These are phyloP conservation scores for Bathynomus jamesi DNA, from an alignment of 1,140 invertebrate genomes.

Conservation along the genomic window DNA sequence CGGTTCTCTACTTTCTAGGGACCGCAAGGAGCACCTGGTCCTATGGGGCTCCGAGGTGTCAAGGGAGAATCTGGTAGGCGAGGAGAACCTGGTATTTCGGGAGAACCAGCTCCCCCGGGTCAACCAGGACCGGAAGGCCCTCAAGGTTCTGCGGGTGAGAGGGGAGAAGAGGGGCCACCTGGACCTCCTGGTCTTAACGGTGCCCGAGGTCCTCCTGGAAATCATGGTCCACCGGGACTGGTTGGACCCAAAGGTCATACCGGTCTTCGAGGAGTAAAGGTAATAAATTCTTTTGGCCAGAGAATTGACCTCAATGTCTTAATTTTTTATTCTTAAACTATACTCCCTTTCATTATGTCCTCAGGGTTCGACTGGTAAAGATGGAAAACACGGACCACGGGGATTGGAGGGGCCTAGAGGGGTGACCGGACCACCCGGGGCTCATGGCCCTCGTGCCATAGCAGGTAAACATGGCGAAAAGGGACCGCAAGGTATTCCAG, in stretches of 20 bases:
- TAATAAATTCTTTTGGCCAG: too few species aligned
- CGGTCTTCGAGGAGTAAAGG: constrained; percentile 20
- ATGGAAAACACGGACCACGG: constrained; percentile 28
- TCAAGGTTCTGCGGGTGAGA: constrained; percentile 42
- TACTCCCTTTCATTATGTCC: too few species aligned
- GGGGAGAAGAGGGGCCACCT: constrained; percentile 41
- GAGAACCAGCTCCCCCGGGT: constrained; percentile 40
- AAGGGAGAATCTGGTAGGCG: constrained; percentile 38
- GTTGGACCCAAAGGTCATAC: constrained; percentile 30
- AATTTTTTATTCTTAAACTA: too few species aligned
- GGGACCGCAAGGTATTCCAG: constrained; percentile 40
- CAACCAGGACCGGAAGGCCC: constrained; percentile 43
- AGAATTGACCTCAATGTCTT: too few species aligned
- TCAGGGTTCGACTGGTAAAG: constrained; percentile 13
- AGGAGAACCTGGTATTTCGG: constrained; percentile 41
- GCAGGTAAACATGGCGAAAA: constrained; percentile 41
- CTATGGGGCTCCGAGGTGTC: constrained; percentile 21
- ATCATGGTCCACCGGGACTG: constrained; percentile 39
- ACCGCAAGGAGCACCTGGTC: constrained; percentile 23
- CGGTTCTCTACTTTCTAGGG: constrained; percentile 4
- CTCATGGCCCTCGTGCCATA: constrained; percentile 40
- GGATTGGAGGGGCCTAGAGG: constrained; percentile 39
- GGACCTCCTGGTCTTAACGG: constrained; percentile 41
- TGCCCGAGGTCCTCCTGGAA: constrained; percentile 40
- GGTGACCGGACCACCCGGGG: constrained; percentile 40